Conservation (phyloP, 2,888 invertebrate genomes). For the Hydroisotoma schaefferi region DNA sequence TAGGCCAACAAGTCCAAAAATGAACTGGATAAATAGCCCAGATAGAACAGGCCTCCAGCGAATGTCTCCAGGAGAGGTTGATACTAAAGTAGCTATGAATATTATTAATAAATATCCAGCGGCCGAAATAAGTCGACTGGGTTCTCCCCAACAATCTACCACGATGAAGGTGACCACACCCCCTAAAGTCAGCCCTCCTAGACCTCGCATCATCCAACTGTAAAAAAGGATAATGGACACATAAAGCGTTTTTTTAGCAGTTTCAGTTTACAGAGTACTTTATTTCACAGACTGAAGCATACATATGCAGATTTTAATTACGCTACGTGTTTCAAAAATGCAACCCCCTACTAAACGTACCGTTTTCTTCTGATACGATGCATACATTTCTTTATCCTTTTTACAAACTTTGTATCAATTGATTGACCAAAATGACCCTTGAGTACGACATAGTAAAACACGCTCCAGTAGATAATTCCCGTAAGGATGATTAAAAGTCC, state of each 20-base stretch:
- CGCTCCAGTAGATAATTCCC: constrained; percentile 59
- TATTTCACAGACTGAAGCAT: too few relatives aligned
- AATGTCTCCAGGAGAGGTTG: constrained; percentile 58
- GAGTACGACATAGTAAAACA: constrained; percentile 63
- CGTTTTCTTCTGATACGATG: too few relatives aligned
- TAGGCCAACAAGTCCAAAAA: constrained; percentile 59
- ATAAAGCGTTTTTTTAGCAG: too few relatives aligned
- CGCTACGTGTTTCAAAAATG: too few relatives aligned
- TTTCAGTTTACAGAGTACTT: too few relatives aligned
- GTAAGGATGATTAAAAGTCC: constrained; percentile 68
- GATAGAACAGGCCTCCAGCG: constrained; percentile 76
- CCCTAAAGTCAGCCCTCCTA: constrained; percentile 50
- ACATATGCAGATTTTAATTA: too few relatives aligned
- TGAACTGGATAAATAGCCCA: constrained; percentile 78
- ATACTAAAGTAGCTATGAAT: constrained; percentile 62
- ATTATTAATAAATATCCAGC: constrained; percentile 65
- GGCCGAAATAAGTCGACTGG: constrained; percentile 65
- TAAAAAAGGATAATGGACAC: too few relatives aligned
- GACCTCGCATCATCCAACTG: too few relatives aligned
- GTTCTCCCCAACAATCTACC: constrained; percentile 61
- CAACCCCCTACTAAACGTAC: too few relatives aligned
- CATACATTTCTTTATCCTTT: too few relatives aligned
- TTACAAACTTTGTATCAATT: too few relatives aligned
- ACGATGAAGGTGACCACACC: constrained; percentile 61
- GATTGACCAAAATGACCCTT: constrained; percentile 58